Conservation (phyloP, 2,888 invertebrate species). For the Ceratothoa steindachneri region DNA sequence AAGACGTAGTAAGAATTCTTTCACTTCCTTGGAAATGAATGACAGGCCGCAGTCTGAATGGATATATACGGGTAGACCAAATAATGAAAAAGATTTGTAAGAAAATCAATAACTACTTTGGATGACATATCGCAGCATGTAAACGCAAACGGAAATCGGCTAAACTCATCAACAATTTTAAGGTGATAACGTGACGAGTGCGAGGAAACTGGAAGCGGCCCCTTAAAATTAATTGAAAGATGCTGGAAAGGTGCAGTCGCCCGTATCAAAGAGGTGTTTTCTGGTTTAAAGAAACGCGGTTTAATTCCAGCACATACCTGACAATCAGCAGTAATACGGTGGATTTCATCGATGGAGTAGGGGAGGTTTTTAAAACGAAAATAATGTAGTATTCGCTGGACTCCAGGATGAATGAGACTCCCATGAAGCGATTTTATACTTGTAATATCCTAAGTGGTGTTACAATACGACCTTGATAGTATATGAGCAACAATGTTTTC, state of each 20-base stretch:
- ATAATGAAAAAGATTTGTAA: background rate
- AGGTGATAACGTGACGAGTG: background rate
- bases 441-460: too few species aligned
- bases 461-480: too few species aligned
- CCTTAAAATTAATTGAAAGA: background rate
- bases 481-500: too few species aligned
- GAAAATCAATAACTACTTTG: background rate
- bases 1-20: background rate
- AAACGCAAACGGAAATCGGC: background rate
- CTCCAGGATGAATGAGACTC: background rate
- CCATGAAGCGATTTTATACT: too few species aligned
- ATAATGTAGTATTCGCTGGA: background rate
- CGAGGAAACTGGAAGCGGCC: background rate
- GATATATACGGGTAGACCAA: background rate
- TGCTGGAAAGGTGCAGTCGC: background rate
- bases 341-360: background rate
- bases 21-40: background rate
- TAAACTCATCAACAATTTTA: background rate
- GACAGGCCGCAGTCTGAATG: background rate
- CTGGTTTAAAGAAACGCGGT: background rate
- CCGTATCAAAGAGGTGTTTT: background rate
- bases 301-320: background rate
- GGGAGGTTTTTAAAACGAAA: background rate
- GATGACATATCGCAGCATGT: background rate
- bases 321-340: background rate